Evolutionary conservation across 1,140 invertebrate species (phyloP), one percentile per base, ranked within the genome.

Genomic region (Brachionus koreanus): DNA sequence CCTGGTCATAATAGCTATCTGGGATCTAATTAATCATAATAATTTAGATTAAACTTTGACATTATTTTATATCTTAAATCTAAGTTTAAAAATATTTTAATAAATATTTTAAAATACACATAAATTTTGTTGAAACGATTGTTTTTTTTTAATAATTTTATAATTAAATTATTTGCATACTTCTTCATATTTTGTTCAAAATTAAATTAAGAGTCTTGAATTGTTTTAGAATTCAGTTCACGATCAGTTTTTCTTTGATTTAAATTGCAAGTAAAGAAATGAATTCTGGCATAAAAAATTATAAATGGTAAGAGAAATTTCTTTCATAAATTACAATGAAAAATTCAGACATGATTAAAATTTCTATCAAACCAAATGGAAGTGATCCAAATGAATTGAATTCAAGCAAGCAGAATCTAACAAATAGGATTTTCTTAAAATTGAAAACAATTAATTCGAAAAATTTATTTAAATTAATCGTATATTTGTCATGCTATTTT

Each of bases 1-100:
- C 69, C 39, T 23, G 69, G 69, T 42, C 69, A 74, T 46, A 74
- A 23, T 19, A 25, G n/a, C 4, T 74, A 74, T 33, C 23, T 74
- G 12, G 69, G 42, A 25, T 43, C 69, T 13, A 74, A 74, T 74
- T 35, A 23, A 67, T 35, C 13, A 35, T 12, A 35, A 67, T 33
- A 13, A 67, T 67, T 29, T 67, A 35, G 29, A 29, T 67, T 12
- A 37, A n/a, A 67, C 29, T 67, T 23, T 23, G 12, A 63, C 13
- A 3, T 67, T 16, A 67, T 67, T 33, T 33, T 35, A 13, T 67
- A 29, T 33, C 33, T 3, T 35, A 9, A 33, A 35, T 67, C 33
- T 67, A 37, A 67, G 10, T 67, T 67, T 35, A 35, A 3, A 13
- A 67, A 67, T 35, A 37, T 35, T 33, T 67, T 16, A 57, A 67